Percentiles rank a stretch among this genome's conserved stretches.
phyloP scores from a whole-genome alignment of 2,888 invertebrate species.

The Notodonta dromedarius region DNA sequence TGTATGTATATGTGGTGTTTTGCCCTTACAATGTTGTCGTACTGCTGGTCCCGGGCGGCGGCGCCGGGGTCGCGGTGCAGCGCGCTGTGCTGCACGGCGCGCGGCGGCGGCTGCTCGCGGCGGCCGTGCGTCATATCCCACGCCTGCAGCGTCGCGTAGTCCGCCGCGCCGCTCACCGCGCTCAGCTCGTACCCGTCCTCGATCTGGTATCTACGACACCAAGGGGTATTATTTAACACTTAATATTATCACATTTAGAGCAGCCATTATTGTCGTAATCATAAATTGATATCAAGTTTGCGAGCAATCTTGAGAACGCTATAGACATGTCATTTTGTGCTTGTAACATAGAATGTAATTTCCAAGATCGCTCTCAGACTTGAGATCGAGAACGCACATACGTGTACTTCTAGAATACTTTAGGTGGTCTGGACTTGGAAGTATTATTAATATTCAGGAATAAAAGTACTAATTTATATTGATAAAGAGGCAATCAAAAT shows the following conservation, averaged over 20 bases:
- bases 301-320: too few species aligned
- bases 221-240: not conserved
- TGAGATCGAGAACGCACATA: too few species aligned
- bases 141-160: slow-evolving; percentile 88
- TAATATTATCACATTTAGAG: not conserved
- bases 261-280: too few species aligned
- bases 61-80: slow-evolving; percentile 78
- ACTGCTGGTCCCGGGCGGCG: slow-evolving; percentile 68
- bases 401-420: too few species aligned
- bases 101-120: slow-evolving; percentile 73
- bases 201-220: slow-evolving; percentile 75
- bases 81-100: slow-evolving; percentile 78
- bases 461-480: too few species aligned
- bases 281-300: too few species aligned
- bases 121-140: slow-evolving; percentile 83
- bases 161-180: slow-evolving; percentile 84
- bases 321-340: too few species aligned
- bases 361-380: too few species aligned
- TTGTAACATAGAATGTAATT: too few species aligned
- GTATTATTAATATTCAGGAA: too few species aligned
- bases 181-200: slow-evolving; percentile 87
- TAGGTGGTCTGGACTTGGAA: too few species aligned
- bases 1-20: not conserved
- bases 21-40: slow-evolving; percentile 71
- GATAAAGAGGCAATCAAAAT: too few species aligned